Evolutionary conservation across 2,113 vertebrate genomes (phyloP).

Genomic region (Pavo muticus): DNA sequence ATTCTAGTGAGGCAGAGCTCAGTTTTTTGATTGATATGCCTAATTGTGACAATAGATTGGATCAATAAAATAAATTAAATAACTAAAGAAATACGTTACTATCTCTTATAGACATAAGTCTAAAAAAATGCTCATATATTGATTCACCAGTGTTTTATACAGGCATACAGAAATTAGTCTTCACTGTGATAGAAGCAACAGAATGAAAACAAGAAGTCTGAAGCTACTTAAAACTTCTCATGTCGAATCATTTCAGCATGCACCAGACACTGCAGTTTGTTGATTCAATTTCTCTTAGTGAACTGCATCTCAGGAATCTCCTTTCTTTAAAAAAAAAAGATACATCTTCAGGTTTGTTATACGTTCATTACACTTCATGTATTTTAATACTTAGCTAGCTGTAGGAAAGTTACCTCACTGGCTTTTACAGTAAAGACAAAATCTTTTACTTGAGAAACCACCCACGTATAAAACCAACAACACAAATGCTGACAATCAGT

Average conservation of each 20-base stretch:
- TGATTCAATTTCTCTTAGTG: neutral
- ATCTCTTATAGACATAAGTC: neutral
- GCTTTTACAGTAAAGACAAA: constrained; percentile 45
- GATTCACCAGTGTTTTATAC: neutral
- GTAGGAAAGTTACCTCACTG: constrained; percentile 28
- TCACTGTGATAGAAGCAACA: neutral
- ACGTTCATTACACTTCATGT: neutral
- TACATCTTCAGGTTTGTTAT: neutral
- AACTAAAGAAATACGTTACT: neutral
- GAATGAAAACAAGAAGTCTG: neutral
- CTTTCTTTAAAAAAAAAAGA: neutral
- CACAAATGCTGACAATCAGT: constrained; percentile 65
- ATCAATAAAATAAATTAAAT: neutral
- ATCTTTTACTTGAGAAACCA: constrained; percentile 32
- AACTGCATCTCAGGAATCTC: neutral
- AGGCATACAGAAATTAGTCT: neutral
- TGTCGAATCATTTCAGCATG: neutral
- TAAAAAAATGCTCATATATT: neutral
- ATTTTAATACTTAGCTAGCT: neutral
- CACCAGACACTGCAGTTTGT: neutral
- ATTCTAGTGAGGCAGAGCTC: neutral
- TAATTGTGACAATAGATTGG: neutral
- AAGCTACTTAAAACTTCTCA: neutral
- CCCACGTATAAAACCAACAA: constrained; percentile 33
- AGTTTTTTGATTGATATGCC: neutral